phyloP scores from a whole-genome alignment of 2,797 vertebrate species.

The Neomorphus geoffroyi region DNA sequence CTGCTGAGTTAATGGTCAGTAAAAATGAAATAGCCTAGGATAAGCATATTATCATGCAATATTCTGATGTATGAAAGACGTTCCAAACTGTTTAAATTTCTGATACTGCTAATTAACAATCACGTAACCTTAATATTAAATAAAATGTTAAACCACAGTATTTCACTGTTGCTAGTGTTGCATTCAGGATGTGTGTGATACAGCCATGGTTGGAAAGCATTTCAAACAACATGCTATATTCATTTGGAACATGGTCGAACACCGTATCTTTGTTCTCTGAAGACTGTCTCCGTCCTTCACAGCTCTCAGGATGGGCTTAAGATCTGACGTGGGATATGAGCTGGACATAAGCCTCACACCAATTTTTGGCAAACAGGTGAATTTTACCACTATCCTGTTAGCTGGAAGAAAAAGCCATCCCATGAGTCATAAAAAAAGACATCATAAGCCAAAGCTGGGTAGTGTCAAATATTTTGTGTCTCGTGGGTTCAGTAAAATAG shows the following conservation, averaged over 20 bases:
- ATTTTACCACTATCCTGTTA: not conserved
- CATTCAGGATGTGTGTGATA: not conserved
- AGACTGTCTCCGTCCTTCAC: not conserved
- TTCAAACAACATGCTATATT: not conserved
- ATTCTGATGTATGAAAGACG: not conserved
- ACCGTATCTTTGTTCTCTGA: not conserved
- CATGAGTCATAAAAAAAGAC: not conserved
- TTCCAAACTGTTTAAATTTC: not conserved
- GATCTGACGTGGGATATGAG: not conserved
- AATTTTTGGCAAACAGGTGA: not conserved
- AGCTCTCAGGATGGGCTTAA: not conserved
- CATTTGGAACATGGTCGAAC: not conserved
- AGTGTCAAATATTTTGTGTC: not conserved
- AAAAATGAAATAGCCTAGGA: not conserved
- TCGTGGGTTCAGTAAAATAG: not conserved
- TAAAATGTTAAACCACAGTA: not conserved
- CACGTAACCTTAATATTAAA: not conserved
- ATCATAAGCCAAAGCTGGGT: not conserved
- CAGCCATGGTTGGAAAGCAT: not conserved
- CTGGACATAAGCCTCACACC: not conserved
- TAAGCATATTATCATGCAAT: not conserved
- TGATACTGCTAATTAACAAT: not conserved
- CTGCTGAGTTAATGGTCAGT: constrained; percentile 19
- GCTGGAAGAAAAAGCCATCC: not conserved
- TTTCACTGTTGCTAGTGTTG: not conserved